Evolutionary conservation across 2,113 vertebrate species (phyloP).

Genomic region (Gracilinanus agilis): DNA sequence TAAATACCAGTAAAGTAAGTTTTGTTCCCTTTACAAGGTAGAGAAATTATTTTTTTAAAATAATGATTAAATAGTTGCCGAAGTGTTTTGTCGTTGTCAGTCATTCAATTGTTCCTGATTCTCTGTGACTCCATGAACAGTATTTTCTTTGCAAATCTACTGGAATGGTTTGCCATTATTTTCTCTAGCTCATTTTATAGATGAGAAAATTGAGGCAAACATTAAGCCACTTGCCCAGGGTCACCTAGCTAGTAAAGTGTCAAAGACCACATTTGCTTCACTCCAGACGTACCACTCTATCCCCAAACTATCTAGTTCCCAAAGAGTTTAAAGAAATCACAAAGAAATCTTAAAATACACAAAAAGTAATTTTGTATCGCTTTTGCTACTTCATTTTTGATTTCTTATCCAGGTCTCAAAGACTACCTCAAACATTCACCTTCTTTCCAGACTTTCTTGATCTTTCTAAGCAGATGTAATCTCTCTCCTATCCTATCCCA

Average conservation of each 20-base stretch:
- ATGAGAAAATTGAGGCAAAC: background rate
- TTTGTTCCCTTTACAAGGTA: background rate
- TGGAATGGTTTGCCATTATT: background rate
- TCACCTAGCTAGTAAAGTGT: background rate
- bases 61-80: background rate
- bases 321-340: background rate
- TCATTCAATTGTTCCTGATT: background rate
- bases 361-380: background rate
- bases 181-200: background rate
- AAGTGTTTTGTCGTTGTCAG: background rate
- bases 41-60: background rate
- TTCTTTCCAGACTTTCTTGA: background rate
- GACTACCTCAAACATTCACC: background rate
- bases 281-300: background rate
- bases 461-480: background rate
- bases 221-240: background rate
- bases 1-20: background rate
- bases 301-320: background rate
- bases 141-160: background rate
- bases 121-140: background rate
- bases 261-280: background rate
- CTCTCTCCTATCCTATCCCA: background rate
- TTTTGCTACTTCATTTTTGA: background rate
- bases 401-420: background rate
- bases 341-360: background rate